Evolutionary conservation across 2,888 invertebrate genomes (phyloP).

Genomic region (Pseudolycoriella hygida): DNA sequence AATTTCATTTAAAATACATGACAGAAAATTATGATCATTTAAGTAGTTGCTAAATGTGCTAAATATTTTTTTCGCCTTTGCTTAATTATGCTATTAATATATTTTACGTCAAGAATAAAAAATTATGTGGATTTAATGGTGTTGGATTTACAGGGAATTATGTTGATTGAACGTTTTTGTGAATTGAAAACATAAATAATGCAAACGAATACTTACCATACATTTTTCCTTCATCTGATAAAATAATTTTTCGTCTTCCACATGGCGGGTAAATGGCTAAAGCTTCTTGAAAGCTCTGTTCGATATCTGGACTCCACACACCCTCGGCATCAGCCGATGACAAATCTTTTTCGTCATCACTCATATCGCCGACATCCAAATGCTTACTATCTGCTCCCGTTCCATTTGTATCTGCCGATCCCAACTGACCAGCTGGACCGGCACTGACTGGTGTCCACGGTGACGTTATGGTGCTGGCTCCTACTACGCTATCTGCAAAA

Average conservation of each 20-base stretch:
- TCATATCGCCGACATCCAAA: slow-evolving; percentile 83
- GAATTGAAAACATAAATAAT: too few relatives aligned
- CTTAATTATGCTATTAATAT: too few relatives aligned
- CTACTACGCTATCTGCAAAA: slow-evolving; percentile 45
- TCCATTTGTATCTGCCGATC: slow-evolving; percentile 77
- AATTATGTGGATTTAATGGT: too few relatives aligned
- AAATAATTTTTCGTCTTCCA: slow-evolving; percentile 96
- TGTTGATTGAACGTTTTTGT: too few relatives aligned
- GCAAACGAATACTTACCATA: slow-evolving; percentile 71
- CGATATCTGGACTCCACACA: slow-evolving; percentile 99
- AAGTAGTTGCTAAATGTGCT: too few relatives aligned
- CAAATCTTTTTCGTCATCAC: slow-evolving; percentile 78
- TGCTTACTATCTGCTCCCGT: slow-evolving; percentile 82
- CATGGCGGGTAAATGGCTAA: slow-evolving; percentile 99
- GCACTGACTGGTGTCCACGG: slow-evolving; percentile 85
- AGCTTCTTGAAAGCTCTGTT: slow-evolving; percentile 99
- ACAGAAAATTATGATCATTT: too few relatives aligned
- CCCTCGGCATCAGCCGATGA: slow-evolving; percentile 98
- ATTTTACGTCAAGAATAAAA: too few relatives aligned
- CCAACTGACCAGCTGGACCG: slow-evolving; percentile 39
- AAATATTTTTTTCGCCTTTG: too few relatives aligned
- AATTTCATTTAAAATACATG: too few relatives aligned
- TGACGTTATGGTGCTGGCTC: slow-evolving; percentile 90
- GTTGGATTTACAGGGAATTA: too few relatives aligned
- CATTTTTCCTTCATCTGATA: slow-evolving; percentile 99